These are phyloP conservation scores for Myodes glareolus DNA, from an alignment of 2,113 vertebrate genomes.

Conservation along the genomic window DNA sequence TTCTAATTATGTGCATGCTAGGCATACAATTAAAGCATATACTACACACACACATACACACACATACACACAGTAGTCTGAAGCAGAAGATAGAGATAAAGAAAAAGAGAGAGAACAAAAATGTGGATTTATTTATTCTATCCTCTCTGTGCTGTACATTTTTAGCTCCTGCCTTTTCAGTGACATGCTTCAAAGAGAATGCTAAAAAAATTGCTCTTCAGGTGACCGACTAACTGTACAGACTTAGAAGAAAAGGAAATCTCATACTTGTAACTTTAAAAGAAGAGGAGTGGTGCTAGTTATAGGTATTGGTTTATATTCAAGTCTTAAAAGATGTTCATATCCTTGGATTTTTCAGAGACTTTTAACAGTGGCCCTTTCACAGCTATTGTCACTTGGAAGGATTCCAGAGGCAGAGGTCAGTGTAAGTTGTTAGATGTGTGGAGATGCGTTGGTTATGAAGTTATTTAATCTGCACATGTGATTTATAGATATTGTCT, in stretches of 20 bases:
- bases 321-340: not conserved
- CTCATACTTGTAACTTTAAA: constrained; percentile 50
- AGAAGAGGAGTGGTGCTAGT: constrained; percentile 22
- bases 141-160: not conserved
- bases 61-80: too few species aligned
- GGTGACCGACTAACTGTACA: constrained; percentile 20
- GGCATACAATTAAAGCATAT: not conserved
- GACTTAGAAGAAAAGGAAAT: constrained; percentile 42
- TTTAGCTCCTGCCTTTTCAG: not conserved
- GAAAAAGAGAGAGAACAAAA: not conserved
- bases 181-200: constrained; percentile 50
- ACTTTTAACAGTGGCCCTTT: not conserved
- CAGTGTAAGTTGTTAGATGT: not conserved
- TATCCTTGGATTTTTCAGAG: not conserved
- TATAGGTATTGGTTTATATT: constrained; percentile 40
- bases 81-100: too few species aligned
- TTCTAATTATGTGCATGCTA: not conserved
- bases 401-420: not conserved
- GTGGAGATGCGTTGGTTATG: not conserved
- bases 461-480: not conserved
- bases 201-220: constrained; percentile 49
- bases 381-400: not conserved
- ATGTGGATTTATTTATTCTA: not conserved
- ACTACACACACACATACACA: not conserved
- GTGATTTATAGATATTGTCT: constrained; percentile 7